These are phyloP conservation scores for Gymnogyps californianus DNA, from an alignment of 2,113 vertebrate species.

Conservation along the genomic window DNA sequence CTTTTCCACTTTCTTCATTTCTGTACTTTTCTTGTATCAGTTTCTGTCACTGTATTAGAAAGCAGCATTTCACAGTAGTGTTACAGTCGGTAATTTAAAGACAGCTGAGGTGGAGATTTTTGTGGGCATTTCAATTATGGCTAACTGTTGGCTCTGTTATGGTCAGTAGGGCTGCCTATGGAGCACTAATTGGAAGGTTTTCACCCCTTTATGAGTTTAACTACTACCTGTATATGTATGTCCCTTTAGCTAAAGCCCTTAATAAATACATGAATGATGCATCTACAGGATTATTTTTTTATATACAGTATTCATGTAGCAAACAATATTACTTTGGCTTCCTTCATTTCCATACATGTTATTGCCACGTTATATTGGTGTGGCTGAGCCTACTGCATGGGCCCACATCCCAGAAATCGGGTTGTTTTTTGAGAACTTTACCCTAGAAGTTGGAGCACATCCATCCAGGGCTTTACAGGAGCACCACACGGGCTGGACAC, in stretches of 20 bases:
- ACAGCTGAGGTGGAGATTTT: neutral
- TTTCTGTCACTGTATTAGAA: neutral
- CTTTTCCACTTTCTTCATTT: neutral
- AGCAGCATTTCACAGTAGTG: neutral
- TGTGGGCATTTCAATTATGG: slow-evolving; percentile 3
- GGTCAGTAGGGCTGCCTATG: neutral
- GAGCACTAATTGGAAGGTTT: neutral
- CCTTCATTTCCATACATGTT: neutral
- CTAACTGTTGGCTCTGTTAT: neutral
- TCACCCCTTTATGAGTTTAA: neutral
- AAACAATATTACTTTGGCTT: neutral
- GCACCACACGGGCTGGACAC: neutral
- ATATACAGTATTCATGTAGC: neutral
- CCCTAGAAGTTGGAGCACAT: accelerated
- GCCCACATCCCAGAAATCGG: accelerated
- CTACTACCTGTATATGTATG: neutral
- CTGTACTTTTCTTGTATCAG: neutral
- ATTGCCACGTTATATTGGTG: neutral
- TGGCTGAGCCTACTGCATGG: neutral
- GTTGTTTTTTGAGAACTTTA: neutral
- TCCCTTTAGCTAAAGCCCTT: neutral
- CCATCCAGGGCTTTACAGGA: neutral
- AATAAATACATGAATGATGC: neutral
- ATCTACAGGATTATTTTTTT: neutral
- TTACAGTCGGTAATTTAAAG: slow-evolving; percentile 22